Percentiles rank a stretch among this genome's conserved stretches.
These are phyloP conservation scores for Eretmocerus hayati DNA, from an alignment of 2,888 invertebrate species.

Conservation along the genomic window DNA sequence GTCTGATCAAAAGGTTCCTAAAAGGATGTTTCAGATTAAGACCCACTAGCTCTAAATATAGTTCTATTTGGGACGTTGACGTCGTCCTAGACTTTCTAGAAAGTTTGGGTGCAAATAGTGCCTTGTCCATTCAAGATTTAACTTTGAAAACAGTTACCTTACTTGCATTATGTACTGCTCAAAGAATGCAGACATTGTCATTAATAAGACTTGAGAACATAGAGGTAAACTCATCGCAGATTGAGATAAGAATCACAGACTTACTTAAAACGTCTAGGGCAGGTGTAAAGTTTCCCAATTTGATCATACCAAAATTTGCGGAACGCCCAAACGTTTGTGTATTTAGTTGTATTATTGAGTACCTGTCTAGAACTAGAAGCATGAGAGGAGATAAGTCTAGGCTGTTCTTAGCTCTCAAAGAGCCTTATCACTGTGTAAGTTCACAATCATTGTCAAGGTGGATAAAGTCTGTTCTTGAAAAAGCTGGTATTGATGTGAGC, in stretches of 20 bases:
- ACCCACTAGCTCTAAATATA: conserved; percentile 9
- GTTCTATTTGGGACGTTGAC: conserved; percentile 10
- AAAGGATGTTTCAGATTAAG: conserved; percentile 8
- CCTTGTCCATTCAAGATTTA: conserved; percentile 8
- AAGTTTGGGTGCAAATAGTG: not conserved
- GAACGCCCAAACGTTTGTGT: conserved; percentile 4
- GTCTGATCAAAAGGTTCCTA: conserved; percentile 11
- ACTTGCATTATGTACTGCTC: not conserved
- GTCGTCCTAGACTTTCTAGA: conserved; percentile 4
- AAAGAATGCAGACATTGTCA: not conserved
- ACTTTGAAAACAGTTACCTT: not conserved
- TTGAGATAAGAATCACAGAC: not conserved
- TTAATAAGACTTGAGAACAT: not conserved
- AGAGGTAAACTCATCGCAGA: not conserved
- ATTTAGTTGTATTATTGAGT: conserved; percentile 1
- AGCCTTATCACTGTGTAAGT: conserved; percentile 4
- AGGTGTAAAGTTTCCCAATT: not conserved
- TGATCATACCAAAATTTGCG: not conserved
- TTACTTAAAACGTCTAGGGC: not conserved
- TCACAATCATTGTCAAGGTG: conserved; percentile 9
- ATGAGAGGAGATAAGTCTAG: conserved; percentile 1
- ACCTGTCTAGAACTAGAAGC: conserved; percentile 4
- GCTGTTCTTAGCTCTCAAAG: conserved; percentile 11
- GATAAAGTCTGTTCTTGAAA: conserved; percentile 8
- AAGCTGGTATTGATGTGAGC: conserved; percentile 6